Evolutionary conservation across 2,888 invertebrate species (phyloP), one percentile per base, ranked within the genome.

Genomic region (Apantesis nais): DNA sequence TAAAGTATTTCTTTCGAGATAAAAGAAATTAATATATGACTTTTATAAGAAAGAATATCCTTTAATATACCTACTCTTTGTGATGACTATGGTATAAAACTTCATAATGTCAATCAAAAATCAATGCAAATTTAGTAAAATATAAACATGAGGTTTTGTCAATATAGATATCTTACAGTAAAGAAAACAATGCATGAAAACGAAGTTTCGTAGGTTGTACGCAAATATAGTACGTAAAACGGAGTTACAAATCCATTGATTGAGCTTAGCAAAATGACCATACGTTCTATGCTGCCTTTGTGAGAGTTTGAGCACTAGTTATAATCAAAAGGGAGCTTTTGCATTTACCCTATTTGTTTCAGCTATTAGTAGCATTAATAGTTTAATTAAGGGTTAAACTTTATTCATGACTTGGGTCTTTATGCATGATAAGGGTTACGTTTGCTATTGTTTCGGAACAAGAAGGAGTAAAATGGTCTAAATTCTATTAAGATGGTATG

Each of bases 361-460:
- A 44, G 52, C 66, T 73, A 76, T 77, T 67, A 55, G 63, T n/a
- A 63, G 58, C 58, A 67, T 71, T 73, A 70, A 74, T 74, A 74
- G 78, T 73, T 76, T 73, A 77, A 75, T 77, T 61, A 69, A 70
- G 58, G 63, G 67, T 72, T 72, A 63, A 74, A 74, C 70, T 80
- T 71, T 71, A 63, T 78, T 62, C 72, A 77, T 73, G 37, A 67
- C 34, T 72, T 31, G 52, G 62, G 63, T 25, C 62, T 63, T n/a
- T 39, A 48, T 41, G 62, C 37, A 22, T 25, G 48, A 62, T 70
- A 14, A 66, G 48, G 62, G 52, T 62, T 41, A 16, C 34, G n/a
- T 52, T 29, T 66, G 52, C 29, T 37, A 66, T 62, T 66, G 52
- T 62, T 66, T 69, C 25, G 44, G 52, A 41, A 58, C 31, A 44